phyloP scores from a whole-genome alignment of 2,797 vertebrate genomes.

The Phaenicophaeus curvirostris region DNA sequence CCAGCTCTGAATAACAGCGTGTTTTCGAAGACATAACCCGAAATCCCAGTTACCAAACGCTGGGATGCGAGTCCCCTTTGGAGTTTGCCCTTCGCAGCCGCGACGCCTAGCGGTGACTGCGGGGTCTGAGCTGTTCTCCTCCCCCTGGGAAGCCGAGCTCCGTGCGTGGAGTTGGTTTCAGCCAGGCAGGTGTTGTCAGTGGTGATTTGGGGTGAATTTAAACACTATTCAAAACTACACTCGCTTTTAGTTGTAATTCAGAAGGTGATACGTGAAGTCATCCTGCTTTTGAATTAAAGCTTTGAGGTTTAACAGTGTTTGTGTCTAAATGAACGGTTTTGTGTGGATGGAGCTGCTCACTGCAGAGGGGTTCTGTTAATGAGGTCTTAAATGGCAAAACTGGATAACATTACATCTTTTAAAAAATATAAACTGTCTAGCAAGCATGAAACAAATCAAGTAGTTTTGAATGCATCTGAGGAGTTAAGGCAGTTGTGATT shows the following conservation, averaged over 20 bases:
- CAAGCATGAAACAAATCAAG: background rate
- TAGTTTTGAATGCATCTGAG: background rate
- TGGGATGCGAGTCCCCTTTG: background rate
- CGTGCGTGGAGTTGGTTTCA: background rate
- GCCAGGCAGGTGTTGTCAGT: background rate
- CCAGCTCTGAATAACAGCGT: fast-evolving
- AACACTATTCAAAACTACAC: background rate
- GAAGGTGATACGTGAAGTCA: background rate
- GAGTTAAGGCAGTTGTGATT: background rate
- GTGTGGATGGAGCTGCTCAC: background rate
- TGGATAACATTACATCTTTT: background rate
- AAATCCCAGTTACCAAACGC: background rate
- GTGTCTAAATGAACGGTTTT: background rate
- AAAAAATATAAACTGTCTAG: background rate
- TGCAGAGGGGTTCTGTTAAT: background rate
- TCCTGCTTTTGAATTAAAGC: background rate
- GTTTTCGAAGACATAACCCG: background rate
- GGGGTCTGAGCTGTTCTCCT: background rate
- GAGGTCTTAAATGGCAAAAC: background rate
- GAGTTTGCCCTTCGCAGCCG: constrained; percentile 50
- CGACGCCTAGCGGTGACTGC: constrained; percentile 49
- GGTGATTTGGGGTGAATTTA: background rate
- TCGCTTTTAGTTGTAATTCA: background rate
- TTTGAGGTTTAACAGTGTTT: background rate
- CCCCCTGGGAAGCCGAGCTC: background rate